Conservation (phyloP, 2,113 vertebrate genomes). For the Engraulis encrasicolus region DNA sequence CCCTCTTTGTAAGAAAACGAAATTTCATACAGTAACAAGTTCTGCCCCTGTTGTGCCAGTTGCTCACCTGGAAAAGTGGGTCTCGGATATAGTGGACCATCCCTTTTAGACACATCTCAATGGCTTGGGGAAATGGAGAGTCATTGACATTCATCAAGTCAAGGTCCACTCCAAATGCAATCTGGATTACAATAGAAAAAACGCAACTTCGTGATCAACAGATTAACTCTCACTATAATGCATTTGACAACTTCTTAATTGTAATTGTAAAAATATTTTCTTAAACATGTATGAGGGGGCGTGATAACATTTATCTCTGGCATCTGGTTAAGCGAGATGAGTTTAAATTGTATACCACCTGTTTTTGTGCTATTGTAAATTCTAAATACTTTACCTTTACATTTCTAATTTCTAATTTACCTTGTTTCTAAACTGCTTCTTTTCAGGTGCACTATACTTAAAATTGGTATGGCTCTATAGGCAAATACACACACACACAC, state of each 20-base stretch:
- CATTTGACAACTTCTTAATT: not conserved
- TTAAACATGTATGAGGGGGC: not conserved
- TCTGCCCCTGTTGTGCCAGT: no score
- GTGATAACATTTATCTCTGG: not conserved
- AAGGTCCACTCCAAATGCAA: slow-evolving; percentile 87
- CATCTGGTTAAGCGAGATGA: not conserved
- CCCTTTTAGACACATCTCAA: slow-evolving; percentile 78
- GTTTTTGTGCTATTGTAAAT: not conserved
- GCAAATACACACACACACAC: no score
- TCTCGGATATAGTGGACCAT: slow-evolving; percentile 65
- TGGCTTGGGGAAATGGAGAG: slow-evolving; percentile 76
- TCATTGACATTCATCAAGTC: slow-evolving; percentile 69
- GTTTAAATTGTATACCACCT: not conserved
- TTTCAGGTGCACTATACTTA: no score
- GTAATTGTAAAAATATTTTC: not conserved
- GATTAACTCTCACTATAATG: not conserved
- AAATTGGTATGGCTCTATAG: no score
- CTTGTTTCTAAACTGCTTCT: not conserved
- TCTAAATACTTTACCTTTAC: not conserved
- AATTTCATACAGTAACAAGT: no score
- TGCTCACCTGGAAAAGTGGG: slow-evolving; percentile 65
- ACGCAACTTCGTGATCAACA: not conserved
- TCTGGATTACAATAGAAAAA: slow-evolving; percentile 64
- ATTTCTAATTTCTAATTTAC: not conserved
- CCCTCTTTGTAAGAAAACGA: no score